phyloP scores from a whole-genome alignment of 1,140 invertebrate genomes.

The Cephus cinctus region DNA sequence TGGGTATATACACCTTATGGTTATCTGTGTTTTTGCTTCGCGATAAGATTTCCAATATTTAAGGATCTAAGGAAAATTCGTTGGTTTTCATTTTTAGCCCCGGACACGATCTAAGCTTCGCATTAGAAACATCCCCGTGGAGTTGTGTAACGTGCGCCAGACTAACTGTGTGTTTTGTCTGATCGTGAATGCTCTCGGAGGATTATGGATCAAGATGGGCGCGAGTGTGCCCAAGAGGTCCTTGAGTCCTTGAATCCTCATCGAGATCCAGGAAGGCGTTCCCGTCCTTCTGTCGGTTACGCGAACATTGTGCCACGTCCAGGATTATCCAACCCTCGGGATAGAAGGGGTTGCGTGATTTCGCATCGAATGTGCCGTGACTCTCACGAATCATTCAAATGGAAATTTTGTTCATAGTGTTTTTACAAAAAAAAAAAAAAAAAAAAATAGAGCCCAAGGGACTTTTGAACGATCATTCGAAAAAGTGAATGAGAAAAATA shows the following conservation, averaged over 20 bases:
- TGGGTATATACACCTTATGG: too few species aligned
- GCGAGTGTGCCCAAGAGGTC: slow-evolving; percentile 26
- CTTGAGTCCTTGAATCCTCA: slow-evolving; percentile 12
- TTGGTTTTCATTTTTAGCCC: slow-evolving; percentile 30
- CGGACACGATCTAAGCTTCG: slow-evolving; percentile 27
- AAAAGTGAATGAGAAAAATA: too few species aligned
- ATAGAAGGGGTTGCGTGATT: slow-evolving; percentile 23
- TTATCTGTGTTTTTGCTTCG: too few species aligned
- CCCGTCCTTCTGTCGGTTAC: slow-evolving; percentile 29
- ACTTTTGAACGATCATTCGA: too few species aligned
- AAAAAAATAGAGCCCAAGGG: slow-evolving; percentile 11
- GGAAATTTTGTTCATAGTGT: slow-evolving; percentile 20
- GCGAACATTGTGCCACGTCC: slow-evolving; percentile 42
- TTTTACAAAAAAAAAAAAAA: neutral
- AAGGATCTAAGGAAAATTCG: slow-evolving; percentile 21
- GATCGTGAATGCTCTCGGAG: slow-evolving; percentile 37
- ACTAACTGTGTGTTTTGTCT: slow-evolving; percentile 29
- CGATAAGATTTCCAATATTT: too few species aligned
- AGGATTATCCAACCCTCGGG: slow-evolving; percentile 31
- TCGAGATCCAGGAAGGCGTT: neutral
- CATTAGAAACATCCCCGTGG: slow-evolving; percentile 41
- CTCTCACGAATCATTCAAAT: slow-evolving; percentile 19
- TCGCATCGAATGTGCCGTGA: slow-evolving; percentile 17
- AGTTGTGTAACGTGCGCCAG: slow-evolving; percentile 36
- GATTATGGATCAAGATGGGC: slow-evolving; percentile 31